phyloP scores from a whole-genome alignment of 2,797 vertebrate species.

The Micropoecilia bifurca region DNA sequence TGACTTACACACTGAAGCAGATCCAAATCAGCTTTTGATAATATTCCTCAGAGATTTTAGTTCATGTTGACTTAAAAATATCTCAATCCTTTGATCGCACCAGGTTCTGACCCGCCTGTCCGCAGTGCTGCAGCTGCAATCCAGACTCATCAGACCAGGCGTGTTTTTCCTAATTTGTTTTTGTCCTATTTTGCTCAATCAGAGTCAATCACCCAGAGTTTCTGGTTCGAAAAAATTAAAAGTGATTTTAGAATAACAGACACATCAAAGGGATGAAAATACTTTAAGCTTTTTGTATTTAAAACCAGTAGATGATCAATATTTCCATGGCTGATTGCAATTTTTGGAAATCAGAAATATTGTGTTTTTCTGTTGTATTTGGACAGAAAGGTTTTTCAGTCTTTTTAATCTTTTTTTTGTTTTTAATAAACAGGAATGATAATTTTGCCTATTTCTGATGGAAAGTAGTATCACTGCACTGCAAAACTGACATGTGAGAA shows the following conservation, averaged over 20 bases:
- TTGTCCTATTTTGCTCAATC: not conserved
- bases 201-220: not conserved
- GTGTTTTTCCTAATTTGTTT: not conserved
- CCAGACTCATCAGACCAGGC: not conserved
- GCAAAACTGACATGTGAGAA: not conserved
- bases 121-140: not conserved
- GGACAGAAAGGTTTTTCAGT: not conserved
- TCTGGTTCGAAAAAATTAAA: not conserved
- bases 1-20: too few species aligned
- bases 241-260: not conserved
- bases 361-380: not conserved
- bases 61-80: not conserved
- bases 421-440: not conserved
- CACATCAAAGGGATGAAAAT: not conserved
- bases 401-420: not conserved
- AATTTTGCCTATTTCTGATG: not conserved
- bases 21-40: too few species aligned
- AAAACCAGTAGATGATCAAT: not conserved
- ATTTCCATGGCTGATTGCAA: not conserved
- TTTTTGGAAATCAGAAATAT: not conserved
- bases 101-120: not conserved
- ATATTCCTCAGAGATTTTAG: not conserved
- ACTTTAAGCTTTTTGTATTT: not conserved
- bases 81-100: not conserved
- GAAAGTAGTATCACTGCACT: not conserved